Evolutionary conservation across 2,113 vertebrate genomes (phyloP), one percentile per base, ranked within the genome.

Genomic region (Anolis sagrei): DNA sequence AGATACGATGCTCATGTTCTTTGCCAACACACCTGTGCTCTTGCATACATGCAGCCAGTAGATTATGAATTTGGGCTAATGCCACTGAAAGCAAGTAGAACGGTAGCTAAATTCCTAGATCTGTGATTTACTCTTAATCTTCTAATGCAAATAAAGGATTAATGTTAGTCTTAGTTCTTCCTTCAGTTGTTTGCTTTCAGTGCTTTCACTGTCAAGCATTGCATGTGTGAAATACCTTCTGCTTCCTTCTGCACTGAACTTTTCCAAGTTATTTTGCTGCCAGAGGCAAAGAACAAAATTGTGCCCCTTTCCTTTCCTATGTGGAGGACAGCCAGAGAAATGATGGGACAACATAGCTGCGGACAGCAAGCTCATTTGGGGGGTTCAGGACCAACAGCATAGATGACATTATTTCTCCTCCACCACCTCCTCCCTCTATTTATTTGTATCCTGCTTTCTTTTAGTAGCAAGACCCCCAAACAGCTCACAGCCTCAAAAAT

Each of bases 11-110:
- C 76, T 51, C 68, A 36, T 44, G 8, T 36, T 11, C 51, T 72
- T 74, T 34, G 77, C 84, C 54, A 81, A 36, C 23, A 62, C 76
- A 87, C 54, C 75, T 87, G 76, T 34, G 48, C 66, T 29, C 51
- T 48, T 18, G 9, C 34, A 66, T 21, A 64, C n/a, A 51, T 14
- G 39, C 61, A 25, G 16, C 62, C 39, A 19, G 48, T 58, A 29
- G 39, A 13, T 87, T 32, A 72, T 78, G 51, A 3, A 27, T 36
- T 51, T 66, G 44, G 58, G 68, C 49, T 16, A 36, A 51, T 74
- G 69, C 54, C 69, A 32, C 68, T 19, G 29, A 32, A 83, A 83
- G 70, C 39, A 79, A 64, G 36, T 48, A 14, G 54, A 2, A 1
- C 13, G 27, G 18, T 21, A 27, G 5, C 36, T 16, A 9, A 69